Percentiles rank a stretch among this genome's conserved stretches.
Evolutionary conservation across 1,140 invertebrate species (phyloP).

Genomic region (Latrodectus geometricus): DNA sequence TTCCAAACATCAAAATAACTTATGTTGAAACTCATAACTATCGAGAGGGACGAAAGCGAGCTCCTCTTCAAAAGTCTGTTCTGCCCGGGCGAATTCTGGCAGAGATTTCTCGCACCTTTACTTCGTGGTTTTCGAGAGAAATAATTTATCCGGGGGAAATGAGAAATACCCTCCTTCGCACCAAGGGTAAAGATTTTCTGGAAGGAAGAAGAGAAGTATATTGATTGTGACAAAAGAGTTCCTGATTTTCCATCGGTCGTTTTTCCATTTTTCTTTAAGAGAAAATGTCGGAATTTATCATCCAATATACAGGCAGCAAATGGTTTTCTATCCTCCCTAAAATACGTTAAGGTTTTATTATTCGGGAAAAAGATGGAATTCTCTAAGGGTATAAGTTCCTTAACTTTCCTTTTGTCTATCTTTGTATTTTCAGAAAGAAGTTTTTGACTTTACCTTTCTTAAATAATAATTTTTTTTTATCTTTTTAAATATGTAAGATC

Average conservation of each 20-base stretch:
- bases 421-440: background rate
- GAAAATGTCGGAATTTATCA: slow-evolving; percentile 51
- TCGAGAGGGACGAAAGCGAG: background rate
- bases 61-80: slow-evolving; percentile 7
- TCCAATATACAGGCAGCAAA: slow-evolving; percentile 29
- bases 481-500: too few species aligned
- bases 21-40: too few species aligned
- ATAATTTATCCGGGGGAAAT: slow-evolving; percentile 37
- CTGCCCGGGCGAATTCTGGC: background rate
- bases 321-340: slow-evolving; percentile 27
- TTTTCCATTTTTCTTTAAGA: slow-evolving; percentile 35
- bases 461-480: too few species aligned
- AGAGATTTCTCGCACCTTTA: slow-evolving; percentile 21
- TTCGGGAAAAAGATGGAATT: slow-evolving; percentile 45
- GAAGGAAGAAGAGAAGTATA: slow-evolving; percentile 17
- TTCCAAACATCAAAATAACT: too few species aligned
- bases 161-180: slow-evolving; percentile 23
- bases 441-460: too few species aligned
- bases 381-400: slow-evolving; percentile 31
- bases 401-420: slow-evolving; percentile 26
- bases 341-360: slow-evolving; percentile 51
- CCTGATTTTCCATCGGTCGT: slow-evolving; percentile 47
- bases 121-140: slow-evolving; percentile 20
- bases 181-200: background rate
- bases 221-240: slow-evolving; percentile 56